These are phyloP conservation scores for Xanthorhoe spadicearia DNA, from an alignment of 2,888 invertebrate genomes.

Conservation along the genomic window DNA sequence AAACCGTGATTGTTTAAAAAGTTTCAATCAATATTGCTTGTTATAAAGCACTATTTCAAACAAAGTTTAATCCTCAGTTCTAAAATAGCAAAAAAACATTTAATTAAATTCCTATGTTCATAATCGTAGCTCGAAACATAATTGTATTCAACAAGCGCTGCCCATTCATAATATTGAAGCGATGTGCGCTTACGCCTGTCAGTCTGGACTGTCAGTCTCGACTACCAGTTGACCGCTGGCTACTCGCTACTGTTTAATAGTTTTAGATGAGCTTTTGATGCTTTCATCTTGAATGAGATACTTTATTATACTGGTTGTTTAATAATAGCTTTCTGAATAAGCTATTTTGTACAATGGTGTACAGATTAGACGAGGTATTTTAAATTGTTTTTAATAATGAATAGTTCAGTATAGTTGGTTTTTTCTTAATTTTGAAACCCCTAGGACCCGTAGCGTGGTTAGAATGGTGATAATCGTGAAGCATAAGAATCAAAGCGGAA, in stretches of 20 bases:
- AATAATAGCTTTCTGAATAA: slow-evolving; percentile 21
- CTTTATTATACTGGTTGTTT: slow-evolving; percentile 19
- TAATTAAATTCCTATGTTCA: neutral
- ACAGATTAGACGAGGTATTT: slow-evolving; percentile 17
- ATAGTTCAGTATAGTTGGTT: too few relatives aligned
- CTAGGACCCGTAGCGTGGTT: too few relatives aligned
- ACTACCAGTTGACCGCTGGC: slow-evolving; percentile 24
- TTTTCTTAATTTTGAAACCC: too few relatives aligned
- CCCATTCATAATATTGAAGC: slow-evolving; percentile 28
- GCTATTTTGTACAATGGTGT: slow-evolving; percentile 9
- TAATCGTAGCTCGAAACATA: slow-evolving; percentile 15
- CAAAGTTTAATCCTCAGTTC: neutral
- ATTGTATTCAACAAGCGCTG: slow-evolving; percentile 18
- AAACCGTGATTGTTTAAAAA: too few relatives aligned
- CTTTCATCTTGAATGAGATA: slow-evolving; percentile 18
- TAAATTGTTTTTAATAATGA: neutral
- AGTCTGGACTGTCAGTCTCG: slow-evolving; percentile 35
- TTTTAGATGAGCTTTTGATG: slow-evolving; percentile 25
- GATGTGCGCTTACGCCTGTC: slow-evolving; percentile 36
- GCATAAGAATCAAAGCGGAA: too few relatives aligned
- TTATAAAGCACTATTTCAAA: too few relatives aligned
- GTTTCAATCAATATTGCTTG: too few relatives aligned
- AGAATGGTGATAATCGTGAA: too few relatives aligned
- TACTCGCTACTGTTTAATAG: slow-evolving; percentile 36
- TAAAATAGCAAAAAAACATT: neutral